These are phyloP conservation scores for Netelia inedita DNA, from an alignment of 2,888 invertebrate species.

Conservation along the genomic window DNA sequence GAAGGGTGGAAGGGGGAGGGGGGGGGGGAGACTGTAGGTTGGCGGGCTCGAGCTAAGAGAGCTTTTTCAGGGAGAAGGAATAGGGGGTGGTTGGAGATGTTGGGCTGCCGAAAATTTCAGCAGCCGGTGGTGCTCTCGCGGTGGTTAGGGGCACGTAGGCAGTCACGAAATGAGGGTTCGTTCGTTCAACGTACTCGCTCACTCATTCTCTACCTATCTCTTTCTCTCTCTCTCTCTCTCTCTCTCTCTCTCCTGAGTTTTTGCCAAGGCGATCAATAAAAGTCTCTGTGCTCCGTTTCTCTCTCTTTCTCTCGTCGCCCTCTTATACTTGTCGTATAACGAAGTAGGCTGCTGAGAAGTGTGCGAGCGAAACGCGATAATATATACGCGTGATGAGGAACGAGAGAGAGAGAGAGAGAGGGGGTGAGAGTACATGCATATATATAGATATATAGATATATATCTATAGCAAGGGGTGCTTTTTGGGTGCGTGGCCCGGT, in stretches of 20 bases:
- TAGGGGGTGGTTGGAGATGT: conserved; percentile 66
- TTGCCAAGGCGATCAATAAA: conserved; percentile 85
- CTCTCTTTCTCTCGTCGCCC: conserved; percentile 72
- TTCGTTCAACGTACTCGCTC: conserved; percentile 59
- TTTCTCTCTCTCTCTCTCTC: conserved; percentile 63
- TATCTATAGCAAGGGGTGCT: conserved; percentile 49
- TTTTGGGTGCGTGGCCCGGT: conserved; percentile 83
- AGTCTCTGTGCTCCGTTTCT: conserved; percentile 82
- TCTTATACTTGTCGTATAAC: conserved; percentile 84
- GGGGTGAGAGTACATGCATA: conserved; percentile 14
- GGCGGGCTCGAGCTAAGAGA: conserved; percentile 63
- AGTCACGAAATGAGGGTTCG: conserved; percentile 84
- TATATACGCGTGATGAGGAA: conserved; percentile 42
- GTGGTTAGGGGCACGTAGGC: conserved; percentile 83
- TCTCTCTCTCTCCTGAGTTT: conserved; percentile 80
- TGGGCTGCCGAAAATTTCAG: conserved; percentile 71
- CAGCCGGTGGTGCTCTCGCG: conserved; percentile 65
- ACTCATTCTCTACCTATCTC: conserved; percentile 56
- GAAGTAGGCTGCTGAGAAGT: conserved; percentile 82
- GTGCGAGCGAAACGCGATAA: conserved; percentile 60
- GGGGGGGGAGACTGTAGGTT: conserved; percentile 60
- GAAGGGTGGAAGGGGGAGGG: conserved; percentile 72
- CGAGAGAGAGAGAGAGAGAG: conserved; percentile 22
- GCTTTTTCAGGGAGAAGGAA: conserved; percentile 67
- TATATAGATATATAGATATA: conserved; percentile 55